Percentiles rank a stretch among this genome's conserved stretches.
Evolutionary conservation across 2,113 vertebrate genomes (phyloP).

Genomic region (Oryzias woworae): DNA sequence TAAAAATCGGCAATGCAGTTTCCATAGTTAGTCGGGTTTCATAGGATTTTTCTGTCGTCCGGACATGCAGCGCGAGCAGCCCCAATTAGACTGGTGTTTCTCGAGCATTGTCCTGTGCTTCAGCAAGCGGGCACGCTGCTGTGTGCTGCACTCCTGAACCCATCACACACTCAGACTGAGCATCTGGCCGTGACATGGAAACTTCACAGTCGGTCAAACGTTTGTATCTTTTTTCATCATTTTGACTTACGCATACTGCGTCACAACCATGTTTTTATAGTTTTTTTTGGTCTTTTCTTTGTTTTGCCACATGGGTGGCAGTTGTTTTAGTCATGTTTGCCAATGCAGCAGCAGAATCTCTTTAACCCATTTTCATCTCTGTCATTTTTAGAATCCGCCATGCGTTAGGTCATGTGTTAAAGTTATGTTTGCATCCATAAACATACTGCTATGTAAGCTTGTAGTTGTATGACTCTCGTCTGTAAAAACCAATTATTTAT

Average conservation of each 20-base stretch:
- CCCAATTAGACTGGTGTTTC: neutral
- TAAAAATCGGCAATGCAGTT: neutral
- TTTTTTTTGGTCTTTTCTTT: neutral
- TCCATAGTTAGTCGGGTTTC: too few species aligned
- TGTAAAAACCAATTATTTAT: slow-evolving; percentile 49
- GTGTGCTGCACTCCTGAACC: slow-evolving; percentile 7
- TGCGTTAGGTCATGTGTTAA: neutral
- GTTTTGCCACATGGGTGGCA: slow-evolving; percentile 1
- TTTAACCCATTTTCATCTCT: neutral
- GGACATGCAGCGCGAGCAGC: slow-evolving; percentile 7
- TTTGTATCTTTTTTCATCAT: slow-evolving; percentile 7
- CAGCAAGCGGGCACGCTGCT: slow-evolving; percentile 5
- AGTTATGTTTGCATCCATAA: neutral
- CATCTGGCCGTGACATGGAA: slow-evolving; percentile 16
- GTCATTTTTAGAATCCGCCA: neutral
- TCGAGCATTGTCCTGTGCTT: slow-evolving; percentile 20
- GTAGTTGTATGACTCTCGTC: slow-evolving; percentile 6
- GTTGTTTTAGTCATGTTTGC: neutral
- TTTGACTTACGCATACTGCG: neutral
- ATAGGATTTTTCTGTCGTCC: neutral
- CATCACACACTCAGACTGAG: slow-evolving; percentile 29
- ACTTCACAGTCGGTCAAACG: slow-evolving; percentile 37
- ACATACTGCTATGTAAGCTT: neutral
- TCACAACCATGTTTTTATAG: slow-evolving; percentile 1
- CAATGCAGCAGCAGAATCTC: neutral